A percentile compares a stretch with the other conserved stretches of the same genome.
Conservation (phyloP, 2,888 invertebrate species). For the Sussaba pulchella region DNA sequence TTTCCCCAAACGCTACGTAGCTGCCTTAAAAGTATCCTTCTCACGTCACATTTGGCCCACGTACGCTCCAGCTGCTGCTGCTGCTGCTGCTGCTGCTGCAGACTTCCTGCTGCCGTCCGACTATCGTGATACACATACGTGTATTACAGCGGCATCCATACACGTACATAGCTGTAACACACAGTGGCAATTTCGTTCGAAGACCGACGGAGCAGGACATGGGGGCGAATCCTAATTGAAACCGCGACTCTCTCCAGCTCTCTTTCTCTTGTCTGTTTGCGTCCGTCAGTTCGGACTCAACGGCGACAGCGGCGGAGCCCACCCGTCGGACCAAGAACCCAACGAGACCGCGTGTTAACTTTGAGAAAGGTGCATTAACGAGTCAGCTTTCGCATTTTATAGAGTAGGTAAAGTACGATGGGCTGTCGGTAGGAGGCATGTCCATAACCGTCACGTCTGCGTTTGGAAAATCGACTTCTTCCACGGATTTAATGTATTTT, state of each 20-base stretch:
- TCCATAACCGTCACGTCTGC: constrained; percentile 2
- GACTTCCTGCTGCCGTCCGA: constrained; percentile 53
- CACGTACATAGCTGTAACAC: constrained; percentile 23
- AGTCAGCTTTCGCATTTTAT: constrained; percentile 43
- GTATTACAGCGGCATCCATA: constrained; percentile 16
- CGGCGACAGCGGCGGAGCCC: constrained; percentile 21
- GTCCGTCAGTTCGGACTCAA: constrained; percentile 44
- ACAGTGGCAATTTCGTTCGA: constrained; percentile 58
- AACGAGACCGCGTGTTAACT: constrained; percentile 7
- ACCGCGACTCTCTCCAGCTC: constrained; percentile 61
- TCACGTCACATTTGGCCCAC: constrained; percentile 71
- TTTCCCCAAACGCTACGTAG: constrained; percentile 42
- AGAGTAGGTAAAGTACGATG: background rate
- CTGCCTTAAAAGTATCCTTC: constrained; percentile 68
- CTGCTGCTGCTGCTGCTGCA: constrained; percentile 22
- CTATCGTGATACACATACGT: constrained; percentile 35
- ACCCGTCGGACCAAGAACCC: constrained; percentile 20
- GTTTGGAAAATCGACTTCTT: constrained; percentile 24
- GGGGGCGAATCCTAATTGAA: constrained; percentile 66
- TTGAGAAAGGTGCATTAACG: constrained; percentile 56
- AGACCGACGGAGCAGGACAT: constrained; percentile 44
- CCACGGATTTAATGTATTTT: background rate
- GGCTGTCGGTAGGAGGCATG: constrained; percentile 2
- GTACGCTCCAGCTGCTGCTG: constrained; percentile 42
- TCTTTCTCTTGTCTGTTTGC: constrained; percentile 35